Base-by-base conservation (phyloP, 2,113 vertebrate species). In the Aphyosemion australe region DNA sequence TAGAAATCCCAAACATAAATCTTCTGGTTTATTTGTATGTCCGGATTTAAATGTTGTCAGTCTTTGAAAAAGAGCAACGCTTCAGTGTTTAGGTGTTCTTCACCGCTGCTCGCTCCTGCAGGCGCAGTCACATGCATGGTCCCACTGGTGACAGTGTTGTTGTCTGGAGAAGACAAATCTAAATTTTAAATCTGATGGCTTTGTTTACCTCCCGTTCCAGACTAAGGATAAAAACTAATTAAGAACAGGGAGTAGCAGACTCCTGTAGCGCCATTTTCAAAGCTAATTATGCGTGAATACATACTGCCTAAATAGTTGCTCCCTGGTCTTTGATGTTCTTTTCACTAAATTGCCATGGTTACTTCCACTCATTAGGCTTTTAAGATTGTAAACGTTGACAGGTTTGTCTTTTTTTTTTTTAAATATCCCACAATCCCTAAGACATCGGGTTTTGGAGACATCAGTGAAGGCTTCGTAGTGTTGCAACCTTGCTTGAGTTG, bases 231-330 rank as follows among this genome's bases (percentile, higher is more conserved):
- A 84, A 85, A 88, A 83, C 83, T 88, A 91, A 92, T 92, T 92
- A 92, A 85, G 85, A 83, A 65, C 81, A 85, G 77, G 81, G 76
- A 89, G 87, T 78, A 72, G 62, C 80, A 83, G 83, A 78, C 82
- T 92, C 90, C 87, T 89, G 87, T 81, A 72, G 84, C 80, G 87
- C 84, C 82, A 83, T 89, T 92, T 91, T 90, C 83, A 88, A 71
- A 78, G 84, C 90, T 91, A 92, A 93, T 93, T 93, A 90, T 87
- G 85, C 90, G 83, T 86, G 84, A 90, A 90, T 86, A 76, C 78
- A 76, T 79, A 74, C 87, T 87, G 87, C 84, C 79, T 90, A 87
- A 91, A 90, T 84, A 80, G 82, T 87, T 87, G 86, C 75, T 87
- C 76, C 76, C 82, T 56, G 47, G 72, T 77, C 79, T 89, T 90